Base-by-base conservation (phyloP, 2,113 vertebrate genomes). In the Psilopogon haemacephalus region DNA sequence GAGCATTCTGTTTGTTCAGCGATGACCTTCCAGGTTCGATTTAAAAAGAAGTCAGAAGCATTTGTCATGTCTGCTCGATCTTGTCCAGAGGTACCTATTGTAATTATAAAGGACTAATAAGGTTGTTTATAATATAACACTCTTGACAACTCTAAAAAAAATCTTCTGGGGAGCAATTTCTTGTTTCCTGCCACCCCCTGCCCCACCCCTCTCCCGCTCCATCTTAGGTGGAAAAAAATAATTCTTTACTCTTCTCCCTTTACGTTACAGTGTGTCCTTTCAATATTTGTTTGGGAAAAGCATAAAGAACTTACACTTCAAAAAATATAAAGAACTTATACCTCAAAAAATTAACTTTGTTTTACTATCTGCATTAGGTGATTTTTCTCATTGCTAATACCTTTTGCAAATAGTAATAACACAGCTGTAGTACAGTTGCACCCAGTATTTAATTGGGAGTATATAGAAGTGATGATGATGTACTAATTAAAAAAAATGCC, bases 11-110 rank as follows among this genome's bases (percentile, higher is more conserved):
- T 97, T 97, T 97, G 81, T 97, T 95, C 93, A 95, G 72, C 86
- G 84, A 94, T 97, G 96, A 98, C 97, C 97, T 98, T 97, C 96
- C 96, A 97, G 95, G 89, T 97, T 97, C 96, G 93, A 96, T 97
- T 97, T 96, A 95, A 95, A 97, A 97, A 97, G 94, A 97, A 97
- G 96, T 98, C 96, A 32, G 94, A 97, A 97, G 76, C 97, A 98
- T 98, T 98, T 98, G 97, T 98, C 97, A 98, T 97, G 94, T 95
- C 94, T 97, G 91, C 89, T 96, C 94, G 71, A 94, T 97, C 95
- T 97, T 98, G 96, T 97, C 97, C 81, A 93, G 92, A 78, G 90
- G 92, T 94, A 95, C 93, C 93, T 95, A 91, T 94, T 94, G 92
- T 92, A 88, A 95, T 95, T 95, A 91, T 96, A 94, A 97, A 97